Conservation (phyloP, 2,113 vertebrate genomes). For the Anolis sagrei region DNA sequence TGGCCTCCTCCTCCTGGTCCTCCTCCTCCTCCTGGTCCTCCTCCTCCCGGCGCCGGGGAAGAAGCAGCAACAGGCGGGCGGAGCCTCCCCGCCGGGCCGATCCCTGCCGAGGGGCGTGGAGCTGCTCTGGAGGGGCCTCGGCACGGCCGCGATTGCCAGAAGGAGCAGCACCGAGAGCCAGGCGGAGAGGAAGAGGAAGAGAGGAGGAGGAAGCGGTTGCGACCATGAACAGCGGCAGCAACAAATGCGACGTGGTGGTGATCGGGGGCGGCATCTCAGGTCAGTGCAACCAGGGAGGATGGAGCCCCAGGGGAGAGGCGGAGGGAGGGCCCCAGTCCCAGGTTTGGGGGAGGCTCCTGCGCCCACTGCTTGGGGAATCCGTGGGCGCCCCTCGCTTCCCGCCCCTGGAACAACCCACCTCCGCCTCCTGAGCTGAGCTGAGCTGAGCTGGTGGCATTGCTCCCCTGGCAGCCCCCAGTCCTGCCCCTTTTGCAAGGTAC, state of each 20-base stretch:
- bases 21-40: too few species aligned
- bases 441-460: too few species aligned
- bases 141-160: slow-evolving; percentile 28
- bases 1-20: too few species aligned
- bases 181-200: not conserved
- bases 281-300: slow-evolving; percentile 63
- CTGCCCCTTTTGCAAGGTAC: too few species aligned
- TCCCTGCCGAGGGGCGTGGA: slow-evolving; percentile 4
- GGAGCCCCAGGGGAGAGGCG: not conserved
- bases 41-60: too few species aligned
- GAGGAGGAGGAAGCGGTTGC: not conserved
- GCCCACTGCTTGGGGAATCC: too few species aligned
- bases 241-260: slow-evolving; percentile 88
- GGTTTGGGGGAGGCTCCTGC: not conserved
- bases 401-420: too few species aligned
- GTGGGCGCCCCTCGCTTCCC: too few species aligned
- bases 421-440: too few species aligned
- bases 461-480: too few species aligned
- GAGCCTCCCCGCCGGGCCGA: slow-evolving; percentile 44
- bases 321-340: not conserved
- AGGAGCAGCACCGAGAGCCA: not conserved
- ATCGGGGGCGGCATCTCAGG: slow-evolving; percentile 94
- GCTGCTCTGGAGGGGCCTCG: slow-evolving; percentile 35
- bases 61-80: not conserved
- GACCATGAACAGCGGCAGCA: slow-evolving; percentile 84